Evolutionary conservation across 2,113 vertebrate species (phyloP).

Genomic region (Pelmatolapia mariae): DNA sequence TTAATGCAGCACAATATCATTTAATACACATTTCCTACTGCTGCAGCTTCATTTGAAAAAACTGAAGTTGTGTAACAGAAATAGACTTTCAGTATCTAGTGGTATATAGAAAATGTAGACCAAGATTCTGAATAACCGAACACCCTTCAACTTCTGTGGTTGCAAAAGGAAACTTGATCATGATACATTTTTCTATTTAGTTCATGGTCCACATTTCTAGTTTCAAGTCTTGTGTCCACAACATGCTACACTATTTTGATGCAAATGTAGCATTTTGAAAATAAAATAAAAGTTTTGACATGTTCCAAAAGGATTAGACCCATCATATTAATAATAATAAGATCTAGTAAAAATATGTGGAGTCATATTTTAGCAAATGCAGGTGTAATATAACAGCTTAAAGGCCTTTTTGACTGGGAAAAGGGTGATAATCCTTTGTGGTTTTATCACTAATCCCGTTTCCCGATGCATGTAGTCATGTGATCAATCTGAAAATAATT

Average conservation of each 20-base stretch:
- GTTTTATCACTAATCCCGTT: background rate
- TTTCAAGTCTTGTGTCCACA: background rate
- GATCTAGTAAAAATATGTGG: background rate
- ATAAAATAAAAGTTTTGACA: background rate
- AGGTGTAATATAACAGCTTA: background rate
- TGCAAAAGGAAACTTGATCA: background rate
- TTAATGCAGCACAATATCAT: background rate
- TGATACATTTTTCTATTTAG: background rate
- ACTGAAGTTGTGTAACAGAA: background rate
- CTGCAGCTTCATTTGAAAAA: background rate
- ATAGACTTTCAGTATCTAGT: background rate
- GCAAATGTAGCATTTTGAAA: background rate
- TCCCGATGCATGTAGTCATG: background rate
- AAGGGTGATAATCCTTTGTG: background rate
- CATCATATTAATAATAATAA: background rate
- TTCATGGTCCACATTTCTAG: background rate
- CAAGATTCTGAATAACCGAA: background rate
- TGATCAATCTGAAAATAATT: background rate
- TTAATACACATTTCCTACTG: background rate
- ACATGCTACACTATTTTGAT: background rate
- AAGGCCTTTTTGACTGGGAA: background rate
- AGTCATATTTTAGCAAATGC: background rate
- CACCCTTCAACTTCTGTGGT: background rate
- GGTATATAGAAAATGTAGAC: background rate
- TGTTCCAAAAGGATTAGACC: background rate